Evolutionary conservation across 2,888 invertebrate species (phyloP).

Genomic region (Limenitis camilla): DNA sequence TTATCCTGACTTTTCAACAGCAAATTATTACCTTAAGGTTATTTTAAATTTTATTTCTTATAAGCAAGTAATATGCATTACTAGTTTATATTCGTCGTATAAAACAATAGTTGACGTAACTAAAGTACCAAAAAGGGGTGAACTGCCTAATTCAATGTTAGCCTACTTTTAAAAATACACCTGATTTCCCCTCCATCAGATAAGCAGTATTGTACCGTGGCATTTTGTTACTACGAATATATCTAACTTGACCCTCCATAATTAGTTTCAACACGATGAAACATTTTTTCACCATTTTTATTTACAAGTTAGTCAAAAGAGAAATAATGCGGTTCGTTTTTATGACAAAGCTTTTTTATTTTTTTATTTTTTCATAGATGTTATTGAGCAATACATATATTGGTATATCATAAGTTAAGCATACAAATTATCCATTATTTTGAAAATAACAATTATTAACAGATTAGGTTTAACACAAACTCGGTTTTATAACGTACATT

Average conservation of each 20-base stretch:
- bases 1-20: background rate
- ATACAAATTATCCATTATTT: too few species aligned
- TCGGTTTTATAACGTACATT: too few species aligned
- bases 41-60: too few species aligned
- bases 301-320: background rate
- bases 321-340: background rate
- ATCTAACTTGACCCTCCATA: conserved; percentile 20
- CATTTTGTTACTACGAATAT: conserved; percentile 23
- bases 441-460: too few species aligned
- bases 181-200: conserved; percentile 56
- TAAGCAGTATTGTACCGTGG: conserved; percentile 47
- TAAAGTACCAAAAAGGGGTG: background rate
- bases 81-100: background rate
- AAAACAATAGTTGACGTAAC: conserved; percentile 3
- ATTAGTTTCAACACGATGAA: conserved; percentile 7
- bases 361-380: too few species aligned
- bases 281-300: background rate
- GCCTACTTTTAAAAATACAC: conserved; percentile 58
- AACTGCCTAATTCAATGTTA: conserved; percentile 38
- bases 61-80: conserved; percentile 4
- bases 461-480: too few species aligned
- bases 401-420: too few species aligned
- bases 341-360: too few species aligned
- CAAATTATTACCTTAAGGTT: too few species aligned
- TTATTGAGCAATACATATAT: too few species aligned